phyloP scores from a whole-genome alignment of 2,113 vertebrate species.

The Penelope pileata region DNA sequence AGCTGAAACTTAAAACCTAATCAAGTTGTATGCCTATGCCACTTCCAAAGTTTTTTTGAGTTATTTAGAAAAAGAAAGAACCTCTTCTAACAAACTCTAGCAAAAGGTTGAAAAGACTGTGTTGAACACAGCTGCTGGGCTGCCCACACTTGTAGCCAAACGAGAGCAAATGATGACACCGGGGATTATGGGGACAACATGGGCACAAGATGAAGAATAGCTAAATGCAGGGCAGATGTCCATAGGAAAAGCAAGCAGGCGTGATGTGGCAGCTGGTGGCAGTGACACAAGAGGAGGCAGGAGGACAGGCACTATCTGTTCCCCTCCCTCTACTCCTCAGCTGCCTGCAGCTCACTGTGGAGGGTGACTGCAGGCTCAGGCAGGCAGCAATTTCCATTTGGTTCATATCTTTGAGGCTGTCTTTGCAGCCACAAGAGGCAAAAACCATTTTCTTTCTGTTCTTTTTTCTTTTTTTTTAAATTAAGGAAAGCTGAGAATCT shows the following conservation, averaged over 20 bases:
- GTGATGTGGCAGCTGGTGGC: not conserved
- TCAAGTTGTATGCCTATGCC: not conserved
- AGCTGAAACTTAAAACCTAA: not conserved
- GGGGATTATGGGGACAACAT: rapidly evolving
- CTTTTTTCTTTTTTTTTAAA: not conserved
- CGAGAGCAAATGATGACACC: not conserved
- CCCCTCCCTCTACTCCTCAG: not conserved
- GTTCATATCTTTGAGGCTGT: constrained; percentile 48
- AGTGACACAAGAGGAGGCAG: not conserved
- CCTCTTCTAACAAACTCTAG: not conserved
- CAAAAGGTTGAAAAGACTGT: not conserved
- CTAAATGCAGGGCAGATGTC: not conserved
- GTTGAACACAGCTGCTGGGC: not conserved
- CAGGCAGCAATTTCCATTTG: constrained; percentile 35
- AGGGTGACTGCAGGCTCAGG: not conserved
- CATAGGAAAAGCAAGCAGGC: not conserved
- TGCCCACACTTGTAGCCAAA: not conserved
- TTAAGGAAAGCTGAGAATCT: constrained; percentile 33
- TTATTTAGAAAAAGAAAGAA: not conserved
- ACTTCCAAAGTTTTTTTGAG: not conserved
- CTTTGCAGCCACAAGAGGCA: constrained; percentile 13
- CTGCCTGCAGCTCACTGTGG: not conserved
- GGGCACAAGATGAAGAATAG: not conserved
- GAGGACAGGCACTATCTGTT: not conserved
- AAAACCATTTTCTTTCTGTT: not conserved